These are phyloP conservation scores for Rhizoglyphus robini DNA, from an alignment of 1,140 invertebrate genomes.

Conservation along the genomic window DNA sequence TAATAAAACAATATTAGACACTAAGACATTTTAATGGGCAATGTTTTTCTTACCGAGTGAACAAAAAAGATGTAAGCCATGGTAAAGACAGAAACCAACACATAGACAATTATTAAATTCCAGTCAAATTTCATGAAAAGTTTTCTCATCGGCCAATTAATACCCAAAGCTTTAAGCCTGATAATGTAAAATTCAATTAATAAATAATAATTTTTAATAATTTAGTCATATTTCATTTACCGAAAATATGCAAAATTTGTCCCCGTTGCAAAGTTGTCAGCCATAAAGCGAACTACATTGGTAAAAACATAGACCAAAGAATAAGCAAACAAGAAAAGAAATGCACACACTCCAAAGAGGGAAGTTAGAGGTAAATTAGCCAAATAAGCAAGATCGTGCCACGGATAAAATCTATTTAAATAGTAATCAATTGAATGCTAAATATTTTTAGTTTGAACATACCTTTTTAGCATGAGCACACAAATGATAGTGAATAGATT, in stretches of 20 bases:
- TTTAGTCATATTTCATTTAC: background rate
- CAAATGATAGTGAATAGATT: background rate
- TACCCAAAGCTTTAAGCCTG: too few relatives aligned
- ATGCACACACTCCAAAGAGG: background rate
- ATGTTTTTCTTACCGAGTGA: background rate
- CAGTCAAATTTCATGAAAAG: too few relatives aligned
- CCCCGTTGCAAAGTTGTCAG: background rate
- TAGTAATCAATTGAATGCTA: background rate
- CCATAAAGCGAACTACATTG: background rate
- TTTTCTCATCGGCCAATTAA: too few relatives aligned
- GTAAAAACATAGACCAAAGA: background rate
- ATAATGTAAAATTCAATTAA: too few relatives aligned
- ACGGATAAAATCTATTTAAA: background rate
- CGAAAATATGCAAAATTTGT: background rate
- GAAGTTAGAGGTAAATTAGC: background rate
- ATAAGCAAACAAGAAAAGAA: slow-evolving; percentile 1
- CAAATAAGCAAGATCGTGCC: slow-evolving; percentile 1
- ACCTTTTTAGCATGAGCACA: background rate
- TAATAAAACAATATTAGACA: too few relatives aligned
- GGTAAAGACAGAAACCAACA: too few relatives aligned
- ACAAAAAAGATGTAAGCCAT: background rate
- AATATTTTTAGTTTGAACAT: background rate
- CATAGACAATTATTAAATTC: too few relatives aligned
- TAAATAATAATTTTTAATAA: background rate
- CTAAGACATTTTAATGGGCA: too few relatives aligned